A percentile compares a stretch with the other conserved stretches of the same genome.
These are phyloP conservation scores for Schizaphis graminum DNA, from an alignment of 2,888 invertebrate species.

Conservation along the genomic window DNA sequence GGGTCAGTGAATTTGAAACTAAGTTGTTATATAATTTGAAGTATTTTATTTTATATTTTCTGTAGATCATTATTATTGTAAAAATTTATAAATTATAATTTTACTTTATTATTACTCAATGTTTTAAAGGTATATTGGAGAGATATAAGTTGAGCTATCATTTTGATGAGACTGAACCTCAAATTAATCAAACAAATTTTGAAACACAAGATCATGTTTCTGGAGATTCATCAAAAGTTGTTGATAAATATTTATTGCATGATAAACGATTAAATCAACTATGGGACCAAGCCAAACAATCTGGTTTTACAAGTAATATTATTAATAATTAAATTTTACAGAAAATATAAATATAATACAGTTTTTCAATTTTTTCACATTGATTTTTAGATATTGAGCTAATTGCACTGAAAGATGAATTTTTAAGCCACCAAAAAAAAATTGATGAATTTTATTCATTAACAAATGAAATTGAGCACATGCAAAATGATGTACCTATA, in stretches of 20 bases:
- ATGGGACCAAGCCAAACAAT: constrained; percentile 89
- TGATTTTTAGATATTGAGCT: constrained; percentile 79
- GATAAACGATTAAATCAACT: constrained; percentile 91
- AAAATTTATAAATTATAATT: constrained; percentile 25
- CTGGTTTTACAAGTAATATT: constrained; percentile 81
- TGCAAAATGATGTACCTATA: constrained; percentile 58
- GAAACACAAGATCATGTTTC: constrained; percentile 68
- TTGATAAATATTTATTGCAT: constrained; percentile 82
- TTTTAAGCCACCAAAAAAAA: constrained; percentile 92
- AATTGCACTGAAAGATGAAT: constrained; percentile 87
- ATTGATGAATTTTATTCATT: constrained; percentile 90
- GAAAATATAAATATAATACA: not conserved
- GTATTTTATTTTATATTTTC: not conserved
- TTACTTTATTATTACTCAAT: constrained; percentile 49
- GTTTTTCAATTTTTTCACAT: constrained; percentile 4
- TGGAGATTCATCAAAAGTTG: constrained; percentile 68
- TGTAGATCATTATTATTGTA: not conserved
- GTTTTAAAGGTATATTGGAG: constrained; percentile 78
- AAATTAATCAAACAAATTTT: constrained; percentile 71
- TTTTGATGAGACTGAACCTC: constrained; percentile 79
- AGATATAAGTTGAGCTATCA: constrained; percentile 85
- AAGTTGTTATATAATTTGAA: not conserved
- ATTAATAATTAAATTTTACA: not conserved
- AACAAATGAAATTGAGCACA: constrained; percentile 78
- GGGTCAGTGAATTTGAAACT: not conserved